Conservation (phyloP, 2,113 vertebrate species). For the Scomber colias region DNA sequence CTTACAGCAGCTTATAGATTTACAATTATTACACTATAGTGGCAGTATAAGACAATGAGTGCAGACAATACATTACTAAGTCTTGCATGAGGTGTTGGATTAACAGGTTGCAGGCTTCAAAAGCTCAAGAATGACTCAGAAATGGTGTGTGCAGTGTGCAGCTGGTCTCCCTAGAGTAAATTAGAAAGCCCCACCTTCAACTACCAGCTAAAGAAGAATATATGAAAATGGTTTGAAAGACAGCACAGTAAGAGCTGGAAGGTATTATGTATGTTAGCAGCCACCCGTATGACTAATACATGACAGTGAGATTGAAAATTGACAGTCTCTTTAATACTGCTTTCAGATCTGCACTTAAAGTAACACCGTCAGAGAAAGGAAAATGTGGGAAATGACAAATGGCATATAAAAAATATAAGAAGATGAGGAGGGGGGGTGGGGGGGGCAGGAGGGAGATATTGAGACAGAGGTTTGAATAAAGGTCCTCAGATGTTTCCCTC, state of each 20-base stretch:
- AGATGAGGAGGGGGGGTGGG: background rate
- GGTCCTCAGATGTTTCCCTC: slow-evolving; percentile 31
- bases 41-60: background rate
- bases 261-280: slow-evolving; percentile 15
- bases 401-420: slow-evolving; percentile 4
- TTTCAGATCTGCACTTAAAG: slow-evolving; percentile 32
- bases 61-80: background rate
- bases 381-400: slow-evolving; percentile 38
- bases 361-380: slow-evolving; percentile 11
- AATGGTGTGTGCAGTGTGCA: background rate
- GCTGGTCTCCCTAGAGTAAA: background rate
- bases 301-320: slow-evolving; percentile 22
- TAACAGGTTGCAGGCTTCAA: background rate
- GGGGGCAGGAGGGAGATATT: background rate
- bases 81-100: too few relatives aligned
- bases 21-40: too few relatives aligned
- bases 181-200: background rate
- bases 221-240: slow-evolving; percentile 10
- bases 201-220: background rate
- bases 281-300: slow-evolving; percentile 40
- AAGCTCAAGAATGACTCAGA: background rate
- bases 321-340: slow-evolving; percentile 12
- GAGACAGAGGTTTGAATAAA: slow-evolving; percentile 38
- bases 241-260: background rate
- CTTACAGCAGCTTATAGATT: too few relatives aligned